Evolutionary conservation across 2,113 vertebrate species (phyloP), one percentile per base, ranked within the genome.

Genomic region (Oncorhynchus nerka): DNA sequence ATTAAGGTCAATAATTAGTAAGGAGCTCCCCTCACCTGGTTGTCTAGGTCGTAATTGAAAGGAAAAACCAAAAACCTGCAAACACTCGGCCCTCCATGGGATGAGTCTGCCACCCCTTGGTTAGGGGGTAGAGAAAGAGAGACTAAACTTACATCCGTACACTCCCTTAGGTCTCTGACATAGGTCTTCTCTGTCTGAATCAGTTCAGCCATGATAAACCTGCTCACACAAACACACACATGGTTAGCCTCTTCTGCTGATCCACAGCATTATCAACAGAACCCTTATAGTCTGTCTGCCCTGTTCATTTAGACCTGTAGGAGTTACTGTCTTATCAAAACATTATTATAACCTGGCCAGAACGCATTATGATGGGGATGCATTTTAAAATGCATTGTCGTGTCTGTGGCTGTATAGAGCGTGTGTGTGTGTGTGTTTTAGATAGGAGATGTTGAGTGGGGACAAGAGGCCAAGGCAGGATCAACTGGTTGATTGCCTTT

Each of bases 191-290:
- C 98, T 2, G 98, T 99, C 86, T 99, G 98, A 91, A 99, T 99
- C 76, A 99, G 95, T 89, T 99, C 98, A 45, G 97, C 97, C 98
- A 99, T 99, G 86, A 99, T 99, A 92, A 99, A 99, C 93, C 98
- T 99, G 80, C 48, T 85, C 79, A 77, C 73, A 75, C 70, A 76
- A 4, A 79, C 71, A 76, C 5, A 70, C 48, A 22, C 72, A 62
- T 22, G 45, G 48, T 74, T 68, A 76, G 39, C 39, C 39, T 45
- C 59, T 75, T 83, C 71, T 81, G 24, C 34, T 49, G 45, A 84
- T 76, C 73, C 30, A 85, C 85, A 70, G 1, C 39, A 20, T 24
- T 5, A 77, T 26, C 73, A 19, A 68, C 9, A 26, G 67, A 65
- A 76, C 51, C 67, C 66, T 73, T 61, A 70, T 72, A 69, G 73